Conservation (phyloP, 2,888 invertebrate species). For the Rotaria macrura region DNA sequence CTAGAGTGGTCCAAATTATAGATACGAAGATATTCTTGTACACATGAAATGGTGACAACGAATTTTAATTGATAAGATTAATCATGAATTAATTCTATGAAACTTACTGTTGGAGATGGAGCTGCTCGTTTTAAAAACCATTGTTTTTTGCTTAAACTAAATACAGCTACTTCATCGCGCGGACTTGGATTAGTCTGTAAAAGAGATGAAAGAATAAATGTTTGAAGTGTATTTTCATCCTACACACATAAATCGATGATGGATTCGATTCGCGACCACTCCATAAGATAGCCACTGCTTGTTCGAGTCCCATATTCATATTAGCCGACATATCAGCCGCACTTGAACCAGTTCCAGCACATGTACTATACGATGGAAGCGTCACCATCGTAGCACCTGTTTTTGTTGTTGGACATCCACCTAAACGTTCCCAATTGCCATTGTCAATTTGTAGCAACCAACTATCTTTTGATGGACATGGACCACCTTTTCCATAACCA, state of each 20-base stretch:
- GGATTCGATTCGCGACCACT: neutral
- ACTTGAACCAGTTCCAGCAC: neutral
- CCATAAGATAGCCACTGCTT: neutral
- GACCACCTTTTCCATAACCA: slow-evolving; percentile 19
- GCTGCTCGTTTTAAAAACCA: neutral
- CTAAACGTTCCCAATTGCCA: slow-evolving; percentile 4
- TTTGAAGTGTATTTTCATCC: neutral
- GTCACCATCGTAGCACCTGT: slow-evolving; percentile 9
- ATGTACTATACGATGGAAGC: neutral
- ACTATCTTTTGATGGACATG: slow-evolving; percentile 8
- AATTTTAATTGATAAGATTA: too few relatives aligned
- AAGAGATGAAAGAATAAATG: neutral
- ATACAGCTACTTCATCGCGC: neutral
- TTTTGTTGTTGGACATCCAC: slow-evolving; percentile 8
- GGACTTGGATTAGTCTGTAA: slow-evolving; percentile 12
- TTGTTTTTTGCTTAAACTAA: slow-evolving; percentile 3
- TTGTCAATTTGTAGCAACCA: neutral
- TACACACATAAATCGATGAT: neutral
- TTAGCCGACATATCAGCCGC: neutral
- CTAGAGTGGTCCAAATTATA: too few relatives aligned
- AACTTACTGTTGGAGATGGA: neutral
- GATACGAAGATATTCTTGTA: too few relatives aligned
- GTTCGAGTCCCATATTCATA: neutral
- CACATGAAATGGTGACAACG: too few relatives aligned
- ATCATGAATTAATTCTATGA: too few relatives aligned